phyloP scores from a whole-genome alignment of 2,797 vertebrate species.

The Decapterus maruadsi region DNA sequence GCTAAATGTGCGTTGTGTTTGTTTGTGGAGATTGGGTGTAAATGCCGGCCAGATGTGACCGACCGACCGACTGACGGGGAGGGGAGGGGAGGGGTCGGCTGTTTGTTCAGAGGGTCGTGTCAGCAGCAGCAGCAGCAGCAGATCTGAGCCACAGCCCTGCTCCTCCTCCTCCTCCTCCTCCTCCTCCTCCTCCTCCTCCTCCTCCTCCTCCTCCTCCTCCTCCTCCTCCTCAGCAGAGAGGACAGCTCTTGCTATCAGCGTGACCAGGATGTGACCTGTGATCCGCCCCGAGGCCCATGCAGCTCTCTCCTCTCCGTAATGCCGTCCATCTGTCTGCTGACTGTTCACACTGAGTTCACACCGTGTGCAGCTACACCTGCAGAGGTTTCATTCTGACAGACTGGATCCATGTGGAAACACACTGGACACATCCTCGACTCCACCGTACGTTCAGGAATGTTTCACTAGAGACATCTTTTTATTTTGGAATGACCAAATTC shows the following conservation, averaged over 20 bases:
- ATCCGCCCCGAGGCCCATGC: slow-evolving; percentile 48
- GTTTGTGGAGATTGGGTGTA: slow-evolving; percentile 86
- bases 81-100: slow-evolving; percentile 52
- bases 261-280: slow-evolving; percentile 80
- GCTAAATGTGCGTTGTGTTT: slow-evolving; percentile 86
- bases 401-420: too few species aligned
- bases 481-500: too few species aligned
- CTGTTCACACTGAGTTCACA: neutral
- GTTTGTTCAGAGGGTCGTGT: slow-evolving; percentile 86
- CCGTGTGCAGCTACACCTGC: neutral
- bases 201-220: too few species aligned
- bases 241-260: slow-evolving; percentile 82
- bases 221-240: slow-evolving; percentile 70
- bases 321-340: neutral
- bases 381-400: too few species aligned
- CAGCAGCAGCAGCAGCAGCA: slow-evolving; percentile 74
- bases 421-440: too few species aligned
- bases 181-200: too few species aligned
- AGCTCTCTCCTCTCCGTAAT: slow-evolving; percentile 18
- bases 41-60: slow-evolving; percentile 90
- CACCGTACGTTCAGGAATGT: too few species aligned
- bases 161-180: too few species aligned
- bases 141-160: slow-evolving; percentile 83
- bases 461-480: too few species aligned
- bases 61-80: too few species aligned